phyloP scores from a whole-genome alignment of 2,888 invertebrate species.

The Chironomus tentans region DNA sequence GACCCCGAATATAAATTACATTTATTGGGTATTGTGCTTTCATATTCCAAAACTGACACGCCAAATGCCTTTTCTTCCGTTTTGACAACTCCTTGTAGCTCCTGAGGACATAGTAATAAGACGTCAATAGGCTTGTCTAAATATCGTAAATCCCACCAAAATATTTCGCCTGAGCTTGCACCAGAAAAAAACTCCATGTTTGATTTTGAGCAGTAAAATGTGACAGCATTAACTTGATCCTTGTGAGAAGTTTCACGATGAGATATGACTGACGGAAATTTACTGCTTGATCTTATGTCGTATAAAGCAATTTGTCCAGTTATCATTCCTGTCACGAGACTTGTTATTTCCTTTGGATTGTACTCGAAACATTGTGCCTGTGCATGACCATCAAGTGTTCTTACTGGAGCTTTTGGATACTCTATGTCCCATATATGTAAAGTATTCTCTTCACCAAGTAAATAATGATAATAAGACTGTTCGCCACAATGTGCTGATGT shows the following conservation, averaged over 20 bases:
- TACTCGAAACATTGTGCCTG: conserved; percentile 38
- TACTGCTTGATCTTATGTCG: background rate
- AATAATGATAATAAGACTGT: conserved; percentile 10
- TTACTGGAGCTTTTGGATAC: conserved; percentile 39
- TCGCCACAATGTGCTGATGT: background rate
- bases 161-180: conserved; percentile 4
- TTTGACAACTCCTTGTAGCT: background rate
- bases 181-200: conserved; percentile 25
- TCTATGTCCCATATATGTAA: conserved; percentile 30
- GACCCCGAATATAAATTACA: background rate
- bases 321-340: conserved; percentile 37
- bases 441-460: conserved; percentile 2
- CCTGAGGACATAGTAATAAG: background rate
- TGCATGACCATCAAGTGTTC: conserved; percentile 36
- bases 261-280: background rate
- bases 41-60: background rate
- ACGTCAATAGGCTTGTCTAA: conserved; percentile 7
- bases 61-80: conserved; percentile 3
- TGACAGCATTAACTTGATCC: conserved; percentile 12
- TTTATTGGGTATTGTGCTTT: conserved; percentile 10
- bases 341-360: conserved; percentile 38
- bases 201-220: conserved; percentile 22
- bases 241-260: conserved; percentile 3
- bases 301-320: conserved; percentile 35
- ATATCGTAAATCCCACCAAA: conserved; percentile 20